A percentile compares a stretch with the other conserved stretches of the same genome.
phyloP scores from a whole-genome alignment of 2,797 vertebrate species.

The Tarsius wallacei region DNA sequence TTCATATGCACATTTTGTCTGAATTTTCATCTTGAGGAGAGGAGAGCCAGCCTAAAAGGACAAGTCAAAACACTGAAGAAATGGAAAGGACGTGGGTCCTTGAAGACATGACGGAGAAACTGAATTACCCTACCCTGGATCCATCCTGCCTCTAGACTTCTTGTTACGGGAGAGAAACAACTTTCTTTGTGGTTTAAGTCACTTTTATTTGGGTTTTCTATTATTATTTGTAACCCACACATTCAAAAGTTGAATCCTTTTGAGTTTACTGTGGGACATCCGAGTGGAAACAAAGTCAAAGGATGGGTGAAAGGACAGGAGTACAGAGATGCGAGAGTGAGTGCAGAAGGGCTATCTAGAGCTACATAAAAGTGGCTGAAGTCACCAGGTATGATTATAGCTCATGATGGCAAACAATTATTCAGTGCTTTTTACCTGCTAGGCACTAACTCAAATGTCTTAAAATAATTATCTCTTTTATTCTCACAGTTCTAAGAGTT shows the following conservation, averaged over 20 bases:
- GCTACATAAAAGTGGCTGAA: neutral
- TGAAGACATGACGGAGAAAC: neutral
- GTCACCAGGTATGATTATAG: neutral
- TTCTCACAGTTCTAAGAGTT: neutral
- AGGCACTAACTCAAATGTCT: neutral
- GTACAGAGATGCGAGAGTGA: neutral
- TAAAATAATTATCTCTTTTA: neutral
- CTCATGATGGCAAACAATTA: neutral
- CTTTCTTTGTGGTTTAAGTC: neutral
- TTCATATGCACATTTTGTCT: neutral
- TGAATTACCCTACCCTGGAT: neutral
- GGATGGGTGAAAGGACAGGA: neutral
- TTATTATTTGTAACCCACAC: slow-evolving; percentile 49
- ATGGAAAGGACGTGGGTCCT: neutral
- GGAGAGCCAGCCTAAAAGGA: neutral
- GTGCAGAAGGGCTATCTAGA: neutral
- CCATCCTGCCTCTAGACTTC: neutral
- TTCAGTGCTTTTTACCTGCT: neutral
- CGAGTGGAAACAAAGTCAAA: neutral
- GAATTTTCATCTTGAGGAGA: neutral
- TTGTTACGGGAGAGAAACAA: neutral
- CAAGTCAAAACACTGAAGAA: neutral
- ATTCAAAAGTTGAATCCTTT: neutral
- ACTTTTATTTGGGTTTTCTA: slow-evolving; percentile 74
- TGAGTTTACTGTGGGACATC: neutral